A percentile compares a stretch with the other conserved stretches of the same genome.
These are phyloP conservation scores for Ochlodes sylvanus DNA, from an alignment of 2,888 invertebrate genomes.

Conservation along the genomic window DNA sequence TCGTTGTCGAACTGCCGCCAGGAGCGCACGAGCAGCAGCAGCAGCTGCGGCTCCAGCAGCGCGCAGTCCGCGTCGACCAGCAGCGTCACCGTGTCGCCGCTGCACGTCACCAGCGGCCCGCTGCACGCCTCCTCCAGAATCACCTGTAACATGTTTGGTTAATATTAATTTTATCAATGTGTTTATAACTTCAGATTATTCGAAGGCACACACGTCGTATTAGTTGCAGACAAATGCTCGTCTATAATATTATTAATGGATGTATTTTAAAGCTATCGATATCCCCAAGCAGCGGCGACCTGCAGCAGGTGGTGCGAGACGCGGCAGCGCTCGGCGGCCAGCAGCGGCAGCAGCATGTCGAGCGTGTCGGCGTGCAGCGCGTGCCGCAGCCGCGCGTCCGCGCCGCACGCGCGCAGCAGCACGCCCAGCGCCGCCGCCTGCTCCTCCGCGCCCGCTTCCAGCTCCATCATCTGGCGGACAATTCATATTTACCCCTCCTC, in stretches of 20 bases:
- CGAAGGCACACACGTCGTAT: too few relatives aligned
- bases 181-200: too few relatives aligned
- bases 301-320: conserved; percentile 86
- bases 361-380: conserved; percentile 85
- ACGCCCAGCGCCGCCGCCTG: conserved; percentile 87
- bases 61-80: conserved; percentile 74
- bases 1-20: conserved; percentile 82
- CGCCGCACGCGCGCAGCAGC: conserved; percentile 84
- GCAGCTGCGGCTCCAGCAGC: conserved; percentile 82
- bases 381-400: conserved; percentile 86
- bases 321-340: conserved; percentile 85
- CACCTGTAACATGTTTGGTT: conserved; percentile 67
- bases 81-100: conserved; percentile 64
- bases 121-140: conserved; percentile 88
- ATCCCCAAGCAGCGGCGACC: conserved; percentile 53
- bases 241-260: too few relatives aligned
- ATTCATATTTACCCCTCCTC: too few relatives aligned
- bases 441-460: conserved; percentile 82
- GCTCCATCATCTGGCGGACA: conserved; percentile 86
- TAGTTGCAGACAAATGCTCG: too few relatives aligned
- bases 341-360: conserved; percentile 86
- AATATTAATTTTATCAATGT: too few relatives aligned
- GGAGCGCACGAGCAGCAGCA: conserved; percentile 78
- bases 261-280: too few relatives aligned
- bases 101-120: conserved; percentile 60